Base-by-base conservation (phyloP, 2,113 vertebrate species). In the Peucedramus taeniatus region DNA sequence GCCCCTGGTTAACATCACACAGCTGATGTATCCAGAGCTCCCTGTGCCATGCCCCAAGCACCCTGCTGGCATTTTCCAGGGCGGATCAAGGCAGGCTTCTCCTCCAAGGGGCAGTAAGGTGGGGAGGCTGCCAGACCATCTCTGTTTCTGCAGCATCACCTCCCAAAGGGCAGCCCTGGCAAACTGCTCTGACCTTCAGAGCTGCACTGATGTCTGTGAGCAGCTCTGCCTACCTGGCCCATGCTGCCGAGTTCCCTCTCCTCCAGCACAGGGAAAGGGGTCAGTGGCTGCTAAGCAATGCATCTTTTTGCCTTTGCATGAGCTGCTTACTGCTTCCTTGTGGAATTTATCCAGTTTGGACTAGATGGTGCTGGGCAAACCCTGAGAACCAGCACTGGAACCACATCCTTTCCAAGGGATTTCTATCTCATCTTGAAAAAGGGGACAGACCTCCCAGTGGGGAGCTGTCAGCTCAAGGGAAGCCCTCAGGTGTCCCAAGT, bases 221-320 rank as follows among this genome's bases (percentile, higher is more conserved):
- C 5, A 0, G 49, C 89, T 90, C 72, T 80, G 82, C 60, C 59
- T 33, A 13, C 66, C 53, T 53, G 2, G 3, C 60, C 60, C 0
- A 0, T 27, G 37, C 59, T 33, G 31, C 10, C 0, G 0, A 61
- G 17, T 23, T 80, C 68, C 33, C 33, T 56, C 53, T 65, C 49
- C 37, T 64, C 59, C 37, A 9, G 74, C 0, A 0, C 33, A 14
- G 53, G 60, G 49, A 59, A 51, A n/a, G n/a, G 60, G 33, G 4
- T 63, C 13, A 9, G 15, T 44, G 66, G 19, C 83, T 93, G 79
- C 71, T 63, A 51, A 75, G 37, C 75, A 64, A 51, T 40, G 28
- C 61, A 22, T 47, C 31, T 31, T 51, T 82, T 37, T 23, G 7
- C 47, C 28, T 57, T 13, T 3, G 0, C 56, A 40, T 51, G 33